These are phyloP conservation scores for Porites divaricata DNA, from an alignment of 92 coral and sea anemone genomes.

Conservation along the genomic window DNA sequence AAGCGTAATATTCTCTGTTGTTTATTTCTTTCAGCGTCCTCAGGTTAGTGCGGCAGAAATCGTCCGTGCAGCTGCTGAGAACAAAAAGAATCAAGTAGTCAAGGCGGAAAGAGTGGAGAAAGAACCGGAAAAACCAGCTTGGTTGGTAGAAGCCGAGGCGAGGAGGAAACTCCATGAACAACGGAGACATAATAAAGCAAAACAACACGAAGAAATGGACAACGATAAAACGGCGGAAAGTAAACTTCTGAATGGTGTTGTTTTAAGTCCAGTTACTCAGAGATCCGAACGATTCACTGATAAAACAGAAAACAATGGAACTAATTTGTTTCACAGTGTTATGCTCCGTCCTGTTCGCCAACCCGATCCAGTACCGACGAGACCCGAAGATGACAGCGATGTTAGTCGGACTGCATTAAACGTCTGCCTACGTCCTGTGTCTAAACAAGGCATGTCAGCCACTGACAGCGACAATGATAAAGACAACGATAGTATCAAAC, in stretches of 20 bases:
- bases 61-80: constrained; percentile 87
- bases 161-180: constrained; percentile 85
- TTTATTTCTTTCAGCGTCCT: constrained; percentile 3
- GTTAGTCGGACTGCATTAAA: constrained; percentile 4
- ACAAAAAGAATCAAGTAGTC: constrained; percentile 76
- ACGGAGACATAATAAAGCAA: constrained; percentile 64
- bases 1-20: not conserved
- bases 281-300: constrained; percentile 11
- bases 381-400: constrained; percentile 18
- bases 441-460: constrained; percentile 12
- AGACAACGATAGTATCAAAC: not conserved
- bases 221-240: not conserved
- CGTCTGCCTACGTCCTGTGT: constrained; percentile 31
- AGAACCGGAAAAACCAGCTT: constrained; percentile 88
- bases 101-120: constrained; percentile 89
- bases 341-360: constrained; percentile 27
- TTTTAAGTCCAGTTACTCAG: constrained; percentile 37
- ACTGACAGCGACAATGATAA: not conserved
- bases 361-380: constrained; percentile 11
- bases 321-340: constrained; percentile 6
- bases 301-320: not conserved
- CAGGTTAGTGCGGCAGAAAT: constrained; percentile 73
- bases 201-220: constrained; percentile 39
- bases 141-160: constrained; percentile 94
- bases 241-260: constrained; percentile 12